Conservation (phyloP, 2,888 invertebrate genomes). For the Cosmorhoe ocellata region DNA sequence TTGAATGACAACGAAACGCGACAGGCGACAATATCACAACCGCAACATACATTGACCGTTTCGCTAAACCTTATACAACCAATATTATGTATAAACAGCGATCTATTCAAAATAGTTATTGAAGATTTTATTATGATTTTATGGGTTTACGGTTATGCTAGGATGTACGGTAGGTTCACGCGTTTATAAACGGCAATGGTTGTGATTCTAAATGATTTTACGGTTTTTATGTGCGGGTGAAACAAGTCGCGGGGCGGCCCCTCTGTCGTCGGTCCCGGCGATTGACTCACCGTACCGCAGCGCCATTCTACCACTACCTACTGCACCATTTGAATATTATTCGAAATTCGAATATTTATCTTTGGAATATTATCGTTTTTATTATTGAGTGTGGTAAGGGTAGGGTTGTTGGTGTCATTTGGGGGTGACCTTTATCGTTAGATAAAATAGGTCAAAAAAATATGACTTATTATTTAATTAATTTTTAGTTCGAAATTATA, state of each 20-base stretch:
- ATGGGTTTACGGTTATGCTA: not conserved
- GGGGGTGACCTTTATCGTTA: too few relatives aligned
- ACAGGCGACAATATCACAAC: not conserved
- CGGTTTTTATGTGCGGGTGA: slow-evolving; percentile 6
- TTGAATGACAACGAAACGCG: too few relatives aligned
- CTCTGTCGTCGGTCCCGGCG: not conserved
- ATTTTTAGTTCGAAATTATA: too few relatives aligned
- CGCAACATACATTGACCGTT: not conserved
- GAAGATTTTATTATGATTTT: too few relatives aligned
- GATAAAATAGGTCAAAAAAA: too few relatives aligned
- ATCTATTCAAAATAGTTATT: not conserved
- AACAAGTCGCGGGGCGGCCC: slow-evolving; percentile 7
- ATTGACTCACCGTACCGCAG: slow-evolving; percentile 11
- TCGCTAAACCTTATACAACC: not conserved
- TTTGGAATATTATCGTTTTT: too few relatives aligned
- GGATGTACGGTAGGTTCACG: not conserved
- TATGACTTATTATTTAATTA: too few relatives aligned
- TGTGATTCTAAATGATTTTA: not conserved
- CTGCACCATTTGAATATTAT: slow-evolving; percentile 15
- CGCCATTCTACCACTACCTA: not conserved
- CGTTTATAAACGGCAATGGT: slow-evolving; percentile 1
- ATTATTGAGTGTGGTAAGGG: too few relatives aligned
- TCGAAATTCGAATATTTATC: slow-evolving; percentile 13
- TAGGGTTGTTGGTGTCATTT: too few relatives aligned
- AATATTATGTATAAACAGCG: not conserved